Conservation (phyloP, 1,140 invertebrate genomes). For the Aporrectodea caliginosa region DNA sequence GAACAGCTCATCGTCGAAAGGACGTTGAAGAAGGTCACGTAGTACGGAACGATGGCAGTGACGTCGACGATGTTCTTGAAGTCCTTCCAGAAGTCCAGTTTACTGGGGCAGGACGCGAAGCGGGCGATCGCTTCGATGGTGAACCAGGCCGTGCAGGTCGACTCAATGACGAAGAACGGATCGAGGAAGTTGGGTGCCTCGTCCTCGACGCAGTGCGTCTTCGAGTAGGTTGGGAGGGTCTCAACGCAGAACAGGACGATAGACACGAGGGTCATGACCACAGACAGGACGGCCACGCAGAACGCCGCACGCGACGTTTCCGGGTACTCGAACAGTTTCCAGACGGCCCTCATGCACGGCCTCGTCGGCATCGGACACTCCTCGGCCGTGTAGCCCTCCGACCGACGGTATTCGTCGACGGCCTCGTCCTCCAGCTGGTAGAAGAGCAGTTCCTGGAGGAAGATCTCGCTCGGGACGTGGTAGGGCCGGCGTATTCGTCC, state of each 20-base stretch:
- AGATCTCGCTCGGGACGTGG: conserved; percentile 52
- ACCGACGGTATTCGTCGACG: conserved; percentile 48
- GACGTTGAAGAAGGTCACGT: too few relatives aligned
- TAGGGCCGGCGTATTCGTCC: conserved; percentile 48
- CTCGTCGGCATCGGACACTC: conserved; percentile 47
- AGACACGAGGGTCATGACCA: conserved; percentile 52
- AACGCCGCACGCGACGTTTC: conserved; percentile 51
- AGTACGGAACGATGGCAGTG: too few relatives aligned
- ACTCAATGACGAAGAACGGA: conserved; percentile 52
- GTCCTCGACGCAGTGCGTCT: conserved; percentile 40
- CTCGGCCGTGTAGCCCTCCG: conserved; percentile 51
- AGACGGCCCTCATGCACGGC: conserved; percentile 45
- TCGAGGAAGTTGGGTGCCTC: too few relatives aligned
- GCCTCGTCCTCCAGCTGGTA: conserved; percentile 52
- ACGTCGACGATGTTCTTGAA: conserved; percentile 58
- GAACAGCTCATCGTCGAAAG: conserved; percentile 52
- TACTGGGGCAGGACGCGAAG: conserved; percentile 55
- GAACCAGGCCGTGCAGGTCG: conserved; percentile 58
- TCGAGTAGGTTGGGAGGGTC: conserved; percentile 39
- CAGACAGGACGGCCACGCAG: conserved; percentile 50
- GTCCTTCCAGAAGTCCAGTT: conserved; percentile 56
- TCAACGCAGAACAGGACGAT: too few relatives aligned
- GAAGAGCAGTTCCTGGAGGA: conserved; percentile 52
- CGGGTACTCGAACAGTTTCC: conserved; percentile 55
- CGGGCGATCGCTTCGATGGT: conserved; percentile 57